Conservation (phyloP, 2,113 vertebrate genomes). For the Bos javanicus region DNA sequence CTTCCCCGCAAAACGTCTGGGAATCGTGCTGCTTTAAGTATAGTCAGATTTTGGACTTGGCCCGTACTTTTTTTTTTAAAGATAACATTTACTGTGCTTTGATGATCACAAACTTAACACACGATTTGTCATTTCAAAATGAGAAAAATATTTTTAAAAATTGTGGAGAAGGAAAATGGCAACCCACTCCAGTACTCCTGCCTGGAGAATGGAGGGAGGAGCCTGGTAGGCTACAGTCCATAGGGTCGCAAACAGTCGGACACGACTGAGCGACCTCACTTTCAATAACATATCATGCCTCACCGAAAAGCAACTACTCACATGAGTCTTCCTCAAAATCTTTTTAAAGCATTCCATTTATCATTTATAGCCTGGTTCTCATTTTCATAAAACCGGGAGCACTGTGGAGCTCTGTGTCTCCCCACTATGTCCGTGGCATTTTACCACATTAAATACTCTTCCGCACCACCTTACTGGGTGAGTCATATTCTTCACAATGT, state of each 20-base stretch:
- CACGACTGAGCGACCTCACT: too few relatives aligned
- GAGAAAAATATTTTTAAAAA: background rate
- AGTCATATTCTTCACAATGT: rapidly evolving
- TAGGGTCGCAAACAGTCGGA: too few relatives aligned
- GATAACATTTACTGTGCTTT: background rate
- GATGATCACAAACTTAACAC: background rate
- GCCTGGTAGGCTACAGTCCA: too few relatives aligned
- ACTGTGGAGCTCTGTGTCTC: background rate
- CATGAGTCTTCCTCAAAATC: background rate
- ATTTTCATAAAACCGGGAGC: background rate
- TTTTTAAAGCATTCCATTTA: background rate
- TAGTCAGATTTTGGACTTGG: background rate
- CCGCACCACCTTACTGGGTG: background rate
- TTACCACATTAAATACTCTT: background rate
- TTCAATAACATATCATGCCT: too few relatives aligned
- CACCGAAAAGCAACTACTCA: background rate
- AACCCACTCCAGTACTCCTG: too few relatives aligned
- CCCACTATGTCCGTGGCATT: background rate
- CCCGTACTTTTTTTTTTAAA: background rate
- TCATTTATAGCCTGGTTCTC: background rate
- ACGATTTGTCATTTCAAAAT: background rate
- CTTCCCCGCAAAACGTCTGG: background rate
- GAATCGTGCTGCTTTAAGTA: background rate
- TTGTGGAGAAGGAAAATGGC: too few relatives aligned
- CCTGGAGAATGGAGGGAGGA: too few relatives aligned